Evolutionary conservation across 2,113 vertebrate species (phyloP).

Genomic region (Plecotus auritus): DNA sequence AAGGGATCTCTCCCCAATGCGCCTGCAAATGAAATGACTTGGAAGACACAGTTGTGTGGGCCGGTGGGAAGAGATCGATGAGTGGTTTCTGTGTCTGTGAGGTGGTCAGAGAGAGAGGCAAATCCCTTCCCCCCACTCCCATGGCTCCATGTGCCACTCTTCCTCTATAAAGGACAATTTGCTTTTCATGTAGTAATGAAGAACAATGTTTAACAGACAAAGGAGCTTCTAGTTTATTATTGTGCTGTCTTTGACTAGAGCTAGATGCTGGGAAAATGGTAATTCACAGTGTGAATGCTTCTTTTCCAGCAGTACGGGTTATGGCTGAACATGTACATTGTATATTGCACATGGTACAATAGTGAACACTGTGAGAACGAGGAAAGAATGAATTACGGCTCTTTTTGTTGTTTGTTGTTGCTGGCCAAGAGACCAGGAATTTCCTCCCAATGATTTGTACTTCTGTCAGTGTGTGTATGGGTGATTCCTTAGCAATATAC

Average conservation of each 20-base stretch:
- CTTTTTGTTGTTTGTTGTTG: not conserved
- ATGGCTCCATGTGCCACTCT: conserved; percentile 73
- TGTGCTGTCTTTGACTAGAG: conserved; percentile 80
- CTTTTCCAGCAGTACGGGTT: conserved; percentile 72
- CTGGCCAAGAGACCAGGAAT: conserved; percentile 69
- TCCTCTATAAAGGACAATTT: conserved; percentile 79
- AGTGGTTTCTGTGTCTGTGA: conserved; percentile 27
- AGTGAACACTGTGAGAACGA: conserved; percentile 76
- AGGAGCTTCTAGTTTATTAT: conserved; percentile 84
- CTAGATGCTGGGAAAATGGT: conserved; percentile 85
- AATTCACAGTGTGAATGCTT: conserved; percentile 85
- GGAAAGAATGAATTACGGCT: conserved; percentile 74
- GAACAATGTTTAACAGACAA: conserved; percentile 85
- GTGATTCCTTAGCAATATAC: conserved; percentile 43
- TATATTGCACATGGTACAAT: conserved; percentile 77
- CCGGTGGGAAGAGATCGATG: conserved; percentile 36
- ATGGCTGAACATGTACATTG: conserved; percentile 77
- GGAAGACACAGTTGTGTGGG: conserved; percentile 18
- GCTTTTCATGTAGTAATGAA: conserved; percentile 83
- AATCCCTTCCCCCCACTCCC: conserved; percentile 56
- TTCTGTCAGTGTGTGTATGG: conserved; percentile 14
- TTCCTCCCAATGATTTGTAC: conserved; percentile 59
- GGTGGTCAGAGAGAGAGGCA: conserved; percentile 65
- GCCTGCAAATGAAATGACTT: conserved; percentile 16
- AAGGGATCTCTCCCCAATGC: not conserved